phyloP scores from a whole-genome alignment of 2,888 invertebrate genomes.

The Saturnia japonica region DNA sequence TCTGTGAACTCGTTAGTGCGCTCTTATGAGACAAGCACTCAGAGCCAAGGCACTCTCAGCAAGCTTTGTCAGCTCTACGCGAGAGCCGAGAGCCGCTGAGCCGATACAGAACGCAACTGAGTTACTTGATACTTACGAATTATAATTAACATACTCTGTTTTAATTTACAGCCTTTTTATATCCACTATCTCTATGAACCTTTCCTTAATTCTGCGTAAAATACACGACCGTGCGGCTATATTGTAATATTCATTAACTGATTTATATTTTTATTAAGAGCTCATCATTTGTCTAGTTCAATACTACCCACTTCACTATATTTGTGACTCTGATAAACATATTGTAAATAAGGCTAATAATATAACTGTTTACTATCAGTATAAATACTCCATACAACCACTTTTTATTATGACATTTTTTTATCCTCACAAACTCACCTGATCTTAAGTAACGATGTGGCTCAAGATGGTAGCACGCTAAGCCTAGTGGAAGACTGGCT shows the following conservation, averaged over 20 bases:
- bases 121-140: background rate
- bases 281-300: too few species aligned
- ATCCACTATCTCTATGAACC: background rate
- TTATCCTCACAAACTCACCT: too few species aligned
- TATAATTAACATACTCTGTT: background rate
- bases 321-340: too few species aligned
- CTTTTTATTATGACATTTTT: too few species aligned
- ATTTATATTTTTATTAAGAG: too few species aligned
- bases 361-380: too few species aligned
- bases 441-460: too few species aligned
- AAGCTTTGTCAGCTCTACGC: slow-evolving; percentile 17
- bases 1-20: slow-evolving; percentile 7
- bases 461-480: too few species aligned
- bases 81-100: slow-evolving; percentile 13
- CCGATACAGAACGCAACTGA: slow-evolving; percentile 11
- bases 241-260: background rate
- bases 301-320: too few species aligned
- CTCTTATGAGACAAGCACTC: slow-evolving; percentile 7
- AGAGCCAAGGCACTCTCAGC: slow-evolving; percentile 12
- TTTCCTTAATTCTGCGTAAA: background rate
- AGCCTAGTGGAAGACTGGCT: too few species aligned
- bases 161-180: background rate
- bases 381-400: too few species aligned
- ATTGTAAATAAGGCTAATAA: too few species aligned
- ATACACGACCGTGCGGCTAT: background rate